Conservation (phyloP, 2,797 vertebrate species). For the Helicolenus hilgendorfi region DNA sequence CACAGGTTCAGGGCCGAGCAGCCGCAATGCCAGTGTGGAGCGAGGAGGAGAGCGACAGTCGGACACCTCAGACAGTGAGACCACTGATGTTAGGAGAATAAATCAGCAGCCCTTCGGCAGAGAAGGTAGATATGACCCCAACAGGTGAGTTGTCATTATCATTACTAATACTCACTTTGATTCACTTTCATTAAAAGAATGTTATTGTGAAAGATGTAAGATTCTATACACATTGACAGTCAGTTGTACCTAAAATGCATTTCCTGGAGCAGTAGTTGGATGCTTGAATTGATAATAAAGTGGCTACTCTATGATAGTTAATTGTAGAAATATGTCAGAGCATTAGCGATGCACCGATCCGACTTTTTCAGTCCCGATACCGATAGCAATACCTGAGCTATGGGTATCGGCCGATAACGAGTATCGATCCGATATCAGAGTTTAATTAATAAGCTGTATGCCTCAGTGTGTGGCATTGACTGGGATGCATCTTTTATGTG, state of each 20-base stretch:
- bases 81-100: constrained; percentile 92
- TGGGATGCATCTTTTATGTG: no score
- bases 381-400: no score
- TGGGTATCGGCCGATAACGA: no score
- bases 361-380: no score
- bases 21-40: constrained; percentile 94
- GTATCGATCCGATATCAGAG: no score
- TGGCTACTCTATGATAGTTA: not conserved
- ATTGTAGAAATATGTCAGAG: not conserved
- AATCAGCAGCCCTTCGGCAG: constrained; percentile 93
- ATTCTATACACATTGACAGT: not conserved
- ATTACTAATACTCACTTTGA: not conserved
- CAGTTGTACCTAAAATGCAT: not conserved
- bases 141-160: constrained; percentile 87
- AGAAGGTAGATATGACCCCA: constrained; percentile 92
- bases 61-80: constrained; percentile 95
- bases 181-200: not conserved
- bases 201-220: not conserved
- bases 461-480: no score
- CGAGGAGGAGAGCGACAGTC: constrained; percentile 92
- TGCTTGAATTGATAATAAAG: not conserved
- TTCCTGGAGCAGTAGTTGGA: not conserved
- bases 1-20: constrained; percentile 92
- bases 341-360: not conserved
- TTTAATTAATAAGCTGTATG: no score